Evolutionary conservation across 2,888 invertebrate genomes (phyloP), one percentile per base, ranked within the genome.

Genomic region (Epinotia ramella): DNA sequence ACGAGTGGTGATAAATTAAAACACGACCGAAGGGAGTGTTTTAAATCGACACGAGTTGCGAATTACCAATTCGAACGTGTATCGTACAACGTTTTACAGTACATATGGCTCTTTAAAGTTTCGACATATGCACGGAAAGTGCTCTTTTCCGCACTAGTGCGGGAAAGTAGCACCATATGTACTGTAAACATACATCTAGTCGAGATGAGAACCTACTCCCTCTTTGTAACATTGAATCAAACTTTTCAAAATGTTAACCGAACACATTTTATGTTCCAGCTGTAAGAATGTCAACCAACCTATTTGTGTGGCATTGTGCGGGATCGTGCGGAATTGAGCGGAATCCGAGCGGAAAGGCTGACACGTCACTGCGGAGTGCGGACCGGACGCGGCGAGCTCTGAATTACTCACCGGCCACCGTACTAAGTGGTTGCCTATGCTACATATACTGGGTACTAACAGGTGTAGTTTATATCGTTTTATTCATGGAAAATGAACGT

Each of bases 281-380:
- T 70, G 65, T 64, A 77, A 73, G 65, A 64, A 65, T 59, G 60
- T 69, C 65, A 73, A 59, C 46, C 24, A 24, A 18, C 66, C 73
- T 69, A 71, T 76, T 74, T n/a, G 76, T n/a, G 71, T 73, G 74
- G 77, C 67, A 78, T 74, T 18, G 76, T n/a, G 71, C 76, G 76
- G 77, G 70, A 78, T 33, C 68, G 59, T 68, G 66, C 76, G 68
- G 73, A 72, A 76, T 71, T n/a, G 77, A 69, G 57, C 70, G 78
- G 78, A 77, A 73, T 16, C 72, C 69, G 60, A 67, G 73, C 79
- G 81, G 79, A 80, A 80, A 80, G 78, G 76, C 79, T 79, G 80
- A 79, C 80, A 75, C 77, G 78, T 78, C 79, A 78, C 63, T 76
- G 76, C 65, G 75, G 76, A 78, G 60, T 75, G 77, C 65, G 75